phyloP scores from a whole-genome alignment of 1,140 invertebrate genomes.

The Sycophaga agraensis region DNA sequence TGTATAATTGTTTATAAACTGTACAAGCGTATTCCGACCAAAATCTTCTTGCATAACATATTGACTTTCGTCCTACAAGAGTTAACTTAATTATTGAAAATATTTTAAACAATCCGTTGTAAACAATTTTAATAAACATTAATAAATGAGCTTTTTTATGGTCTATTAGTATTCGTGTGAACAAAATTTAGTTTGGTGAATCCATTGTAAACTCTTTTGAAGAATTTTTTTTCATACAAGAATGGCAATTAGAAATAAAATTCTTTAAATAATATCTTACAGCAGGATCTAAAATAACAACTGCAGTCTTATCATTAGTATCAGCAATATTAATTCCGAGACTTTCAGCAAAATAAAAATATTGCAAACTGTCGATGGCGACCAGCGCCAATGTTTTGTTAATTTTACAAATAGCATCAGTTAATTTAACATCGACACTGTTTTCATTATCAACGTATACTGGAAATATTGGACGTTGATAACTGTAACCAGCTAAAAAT shows the following conservation, averaged over 20 bases:
- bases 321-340: constrained; percentile 69
- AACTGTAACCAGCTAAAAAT: constrained; percentile 48
- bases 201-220: no score
- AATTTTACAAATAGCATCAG: constrained; percentile 59
- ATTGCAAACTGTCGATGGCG: constrained; percentile 70
- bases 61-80: constrained; percentile 68
- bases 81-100: no score
- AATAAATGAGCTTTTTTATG: no score
- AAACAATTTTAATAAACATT: no score
- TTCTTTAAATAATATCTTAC: constrained; percentile 55
- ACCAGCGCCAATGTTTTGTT: constrained; percentile 71
- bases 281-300: constrained; percentile 72
- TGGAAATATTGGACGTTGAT: constrained; percentile 45
- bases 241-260: no score
- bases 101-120: no score
- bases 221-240: no score
- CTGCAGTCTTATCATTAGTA: constrained; percentile 65
- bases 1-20: constrained; percentile 70
- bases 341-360: constrained; percentile 71
- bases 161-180: no score
- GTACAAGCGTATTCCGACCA: constrained; percentile 59
- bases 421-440: constrained; percentile 34
- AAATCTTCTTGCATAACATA: constrained; percentile 65
- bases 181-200: no score
- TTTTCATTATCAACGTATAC: constrained; percentile 21